Conservation (phyloP, 2,797 vertebrate genomes). For the Liasis olivaceus region DNA sequence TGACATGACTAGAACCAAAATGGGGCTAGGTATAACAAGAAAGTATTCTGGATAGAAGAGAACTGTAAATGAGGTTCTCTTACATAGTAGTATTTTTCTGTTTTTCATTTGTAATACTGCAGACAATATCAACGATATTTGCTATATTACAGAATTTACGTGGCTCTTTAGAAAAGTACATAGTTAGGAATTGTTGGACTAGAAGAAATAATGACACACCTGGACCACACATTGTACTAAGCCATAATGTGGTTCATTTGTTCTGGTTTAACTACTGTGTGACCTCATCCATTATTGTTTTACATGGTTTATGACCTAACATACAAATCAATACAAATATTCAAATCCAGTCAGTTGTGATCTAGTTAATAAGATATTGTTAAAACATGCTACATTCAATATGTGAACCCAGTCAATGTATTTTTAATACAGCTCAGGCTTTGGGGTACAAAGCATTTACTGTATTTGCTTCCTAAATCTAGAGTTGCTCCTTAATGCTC, state of each 20-base stretch:
- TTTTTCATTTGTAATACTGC: not conserved
- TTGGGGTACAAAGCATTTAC: not conserved
- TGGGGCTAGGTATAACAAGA: fast-evolving
- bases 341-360: not conserved
- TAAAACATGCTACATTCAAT: not conserved
- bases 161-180: not conserved
- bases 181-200: not conserved
- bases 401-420: not conserved
- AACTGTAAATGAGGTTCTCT: not conserved
- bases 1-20: not conserved
- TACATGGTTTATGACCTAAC: not conserved
- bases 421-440: not conserved
- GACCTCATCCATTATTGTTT: not conserved
- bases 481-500: not conserved
- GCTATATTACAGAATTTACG: not conserved
- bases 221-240: not conserved
- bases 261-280: not conserved
- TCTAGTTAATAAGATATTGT: not conserved
- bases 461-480: not conserved
- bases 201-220: not conserved
- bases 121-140: not conserved
- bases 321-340: not conserved
- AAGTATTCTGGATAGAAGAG: not conserved
- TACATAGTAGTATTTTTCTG: not conserved
- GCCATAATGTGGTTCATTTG: not conserved